A percentile compares a stretch with the other conserved stretches of the same genome.
phyloP scores from a whole-genome alignment of 2,888 invertebrate genomes.

The Odontothrips loti region DNA sequence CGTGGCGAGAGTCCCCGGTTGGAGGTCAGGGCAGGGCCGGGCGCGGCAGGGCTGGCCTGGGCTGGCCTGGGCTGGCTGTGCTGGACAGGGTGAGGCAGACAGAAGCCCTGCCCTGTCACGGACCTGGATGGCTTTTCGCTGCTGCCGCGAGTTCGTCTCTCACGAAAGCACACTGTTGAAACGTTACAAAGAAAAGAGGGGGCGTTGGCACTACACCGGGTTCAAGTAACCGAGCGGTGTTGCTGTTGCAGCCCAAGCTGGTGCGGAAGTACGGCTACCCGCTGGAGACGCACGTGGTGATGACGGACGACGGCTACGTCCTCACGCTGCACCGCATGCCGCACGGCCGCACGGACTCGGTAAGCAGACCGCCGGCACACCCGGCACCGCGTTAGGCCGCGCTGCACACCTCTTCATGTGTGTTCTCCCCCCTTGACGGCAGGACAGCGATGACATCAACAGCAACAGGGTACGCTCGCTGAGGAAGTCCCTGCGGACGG shows the following conservation, averaged over 20 bases:
- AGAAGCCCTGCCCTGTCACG: neutral
- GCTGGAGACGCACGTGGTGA: conserved; percentile 10
- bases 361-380: neutral
- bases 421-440: neutral
- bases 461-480: conserved; percentile 12
- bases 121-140: neutral
- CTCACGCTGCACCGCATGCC: conserved; percentile 18
- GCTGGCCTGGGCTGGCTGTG: neutral
- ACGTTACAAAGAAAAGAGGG: no score
- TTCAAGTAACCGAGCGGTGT: no score
- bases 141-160: neutral
- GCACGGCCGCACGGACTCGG: conserved; percentile 4
- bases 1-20: neutral
- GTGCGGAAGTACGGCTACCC: conserved; percentile 15
- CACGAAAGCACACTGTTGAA: neutral
- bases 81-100: neutral
- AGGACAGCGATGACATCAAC: conserved; percentile 24
- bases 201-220: no score
- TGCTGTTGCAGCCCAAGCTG: conserved; percentile 16
- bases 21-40: neutral
- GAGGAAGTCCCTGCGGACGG: neutral
- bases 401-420: neutral
- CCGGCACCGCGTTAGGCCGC: neutral
- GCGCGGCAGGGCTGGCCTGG: neutral
- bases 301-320: conserved; percentile 18